These are phyloP conservation scores for Antidorcas marsupialis DNA, from an alignment of 2,113 vertebrate genomes.

Conservation along the genomic window DNA sequence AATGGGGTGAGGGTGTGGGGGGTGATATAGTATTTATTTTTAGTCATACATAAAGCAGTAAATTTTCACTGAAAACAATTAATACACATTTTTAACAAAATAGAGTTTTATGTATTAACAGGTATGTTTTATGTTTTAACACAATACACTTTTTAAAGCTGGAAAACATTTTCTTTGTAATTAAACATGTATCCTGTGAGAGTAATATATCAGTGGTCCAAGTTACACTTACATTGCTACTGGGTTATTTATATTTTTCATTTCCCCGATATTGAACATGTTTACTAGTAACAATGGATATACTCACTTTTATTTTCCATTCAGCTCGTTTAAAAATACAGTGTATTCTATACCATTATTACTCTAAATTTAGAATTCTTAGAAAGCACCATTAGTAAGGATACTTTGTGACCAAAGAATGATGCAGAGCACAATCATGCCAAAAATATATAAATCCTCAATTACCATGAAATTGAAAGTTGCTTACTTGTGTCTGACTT, in stretches of 20 bases:
- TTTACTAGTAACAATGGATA: neutral
- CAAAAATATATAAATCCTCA: neutral
- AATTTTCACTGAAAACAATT: neutral
- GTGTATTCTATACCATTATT: neutral
- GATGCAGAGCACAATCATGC: neutral
- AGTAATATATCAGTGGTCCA: neutral
- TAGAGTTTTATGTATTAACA: neutral
- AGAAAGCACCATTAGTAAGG: neutral
- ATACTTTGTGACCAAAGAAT: neutral
- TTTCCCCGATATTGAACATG: neutral
- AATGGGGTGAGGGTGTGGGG: neutral
- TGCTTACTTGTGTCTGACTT: neutral
- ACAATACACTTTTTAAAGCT: neutral
- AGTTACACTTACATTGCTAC: neutral
- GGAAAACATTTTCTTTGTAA: neutral
- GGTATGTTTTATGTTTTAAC: neutral
- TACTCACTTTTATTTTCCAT: neutral
- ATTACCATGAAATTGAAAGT: neutral
- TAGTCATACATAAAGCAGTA: neutral
- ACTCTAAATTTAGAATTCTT: slow-evolving; percentile 12
- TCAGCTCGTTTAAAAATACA: neutral
- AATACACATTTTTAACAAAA: neutral
- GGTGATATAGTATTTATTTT: neutral
- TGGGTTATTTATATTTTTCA: neutral
- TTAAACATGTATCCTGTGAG: neutral